A percentile compares a stretch with the other conserved stretches of the same genome.
Conservation (phyloP, 2,888 invertebrate species). For the Amphipyra tragopoginis region DNA sequence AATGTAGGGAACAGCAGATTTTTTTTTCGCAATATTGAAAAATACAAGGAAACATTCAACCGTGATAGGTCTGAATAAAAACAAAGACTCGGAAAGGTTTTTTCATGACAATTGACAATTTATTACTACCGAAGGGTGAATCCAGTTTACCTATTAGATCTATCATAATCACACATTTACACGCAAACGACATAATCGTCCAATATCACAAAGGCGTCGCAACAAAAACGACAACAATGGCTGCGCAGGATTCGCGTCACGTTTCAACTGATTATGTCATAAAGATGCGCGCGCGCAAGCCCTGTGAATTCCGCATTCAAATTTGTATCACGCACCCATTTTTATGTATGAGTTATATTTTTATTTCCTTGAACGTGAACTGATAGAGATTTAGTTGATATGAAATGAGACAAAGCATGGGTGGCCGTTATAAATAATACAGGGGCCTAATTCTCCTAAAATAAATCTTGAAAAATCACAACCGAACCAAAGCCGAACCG, state of each 20-base stretch:
- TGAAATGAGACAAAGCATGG: constrained; percentile 18
- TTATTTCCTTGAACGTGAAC: constrained; percentile 60
- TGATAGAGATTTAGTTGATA: constrained; percentile 38
- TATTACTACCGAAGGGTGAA: too few relatives aligned
- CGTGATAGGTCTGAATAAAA: too few relatives aligned
- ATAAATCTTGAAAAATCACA: too few relatives aligned
- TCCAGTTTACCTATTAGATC: too few relatives aligned
- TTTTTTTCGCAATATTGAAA: too few relatives aligned
- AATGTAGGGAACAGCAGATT: too few relatives aligned
- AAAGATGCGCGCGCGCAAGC: constrained; percentile 49
- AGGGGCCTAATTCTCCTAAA: too few relatives aligned
- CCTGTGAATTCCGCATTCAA: constrained; percentile 53
- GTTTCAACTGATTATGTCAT: constrained; percentile 52
- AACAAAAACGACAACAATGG: constrained; percentile 48
- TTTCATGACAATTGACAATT: too few relatives aligned
- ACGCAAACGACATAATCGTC: constrained; percentile 33
- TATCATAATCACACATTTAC: constrained; percentile 21
- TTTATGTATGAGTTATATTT: constrained; percentile 34
- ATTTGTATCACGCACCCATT: constrained; percentile 52
- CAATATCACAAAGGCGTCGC: constrained; percentile 40
- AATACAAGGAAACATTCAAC: too few relatives aligned
- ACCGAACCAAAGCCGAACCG: too few relatives aligned
- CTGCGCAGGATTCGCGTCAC: constrained; percentile 51
- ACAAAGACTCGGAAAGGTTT: too few relatives aligned
- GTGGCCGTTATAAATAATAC: too few relatives aligned